Evolutionary conservation across 1,140 invertebrate species (phyloP), one percentile per base, ranked within the genome.

Genomic region (Copidosoma floridanum): DNA sequence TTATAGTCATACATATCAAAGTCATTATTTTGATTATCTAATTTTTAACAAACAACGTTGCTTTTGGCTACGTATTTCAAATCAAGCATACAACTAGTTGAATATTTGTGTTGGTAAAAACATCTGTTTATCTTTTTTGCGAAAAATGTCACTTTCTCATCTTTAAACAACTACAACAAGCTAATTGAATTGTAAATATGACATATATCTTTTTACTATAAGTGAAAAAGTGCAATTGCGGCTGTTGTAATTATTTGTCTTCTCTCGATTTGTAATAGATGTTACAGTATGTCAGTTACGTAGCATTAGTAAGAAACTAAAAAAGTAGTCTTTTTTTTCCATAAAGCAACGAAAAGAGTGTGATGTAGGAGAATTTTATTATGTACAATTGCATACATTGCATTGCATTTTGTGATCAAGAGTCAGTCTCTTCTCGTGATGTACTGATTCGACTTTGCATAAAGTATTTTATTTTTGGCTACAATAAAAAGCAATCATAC

Each of bases 401-500:
- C n/a, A n/a, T n/a, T n/a, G n/a, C n/a, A n/a, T 40, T 11, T n/a
- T 61, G 35, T 55, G 26, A 41, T 41, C 41, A 52, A 48, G 21
- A 54, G 20, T 27, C 37, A 61, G 24, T 50, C n/a, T n/a, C n/a
- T n/a, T n/a, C n/a, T n/a, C n/a, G n/a, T n/a, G n/a, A n/a, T n/a
- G 50, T 60, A 37, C 12, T 12, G 32, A 46, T 8, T 52, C 16
- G 23, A 57, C 53, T 23, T 27, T 24, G 10, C 20, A 48, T 18
- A 50, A 48, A 41, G 16, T 50, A 41, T 40, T 47, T 58, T 50
- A 61, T 41, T 41, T 55, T 55, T 41, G n/a, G 24, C 44, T 55
- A 55, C 50, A 61, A 60, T 60, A 55, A 54, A 50, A 50, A 32
- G 24, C n/a, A n/a, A n/a, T n/a, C n/a, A n/a, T n/a, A n/a, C n/a